These are phyloP conservation scores for Drosophila meridionalis DNA, from an alignment of 2,888 invertebrate genomes.

Conservation along the genomic window DNA sequence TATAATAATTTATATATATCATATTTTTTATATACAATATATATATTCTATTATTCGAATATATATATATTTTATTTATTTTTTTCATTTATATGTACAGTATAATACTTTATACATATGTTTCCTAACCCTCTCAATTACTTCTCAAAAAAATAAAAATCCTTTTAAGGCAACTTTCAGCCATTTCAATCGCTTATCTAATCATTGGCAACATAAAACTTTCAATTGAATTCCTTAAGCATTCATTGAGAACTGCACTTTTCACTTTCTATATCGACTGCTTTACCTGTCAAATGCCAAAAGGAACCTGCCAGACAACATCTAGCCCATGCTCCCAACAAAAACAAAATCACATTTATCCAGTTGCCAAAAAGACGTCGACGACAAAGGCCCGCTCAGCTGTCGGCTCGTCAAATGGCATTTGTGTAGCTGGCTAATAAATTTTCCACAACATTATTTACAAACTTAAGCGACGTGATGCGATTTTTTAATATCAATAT, in stretches of 20 bases:
- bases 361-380: constrained; percentile 38
- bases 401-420: constrained; percentile 24
- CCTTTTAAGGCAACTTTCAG: neutral
- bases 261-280: constrained; percentile 3
- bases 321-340: constrained; percentile 26
- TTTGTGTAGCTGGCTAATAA: constrained; percentile 58
- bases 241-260: constrained; percentile 15
- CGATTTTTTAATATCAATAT: constrained; percentile 81
- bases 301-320: constrained; percentile 37
- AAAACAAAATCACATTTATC: constrained; percentile 65
- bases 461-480: constrained; percentile 80
- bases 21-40: too few species aligned
- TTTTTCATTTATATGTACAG: neutral
- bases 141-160: neutral
- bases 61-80: too few species aligned
- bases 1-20: too few species aligned
- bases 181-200: neutral
- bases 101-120: neutral
- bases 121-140: neutral
- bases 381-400: constrained; percentile 27
- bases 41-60: too few species aligned
- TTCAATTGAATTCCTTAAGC: constrained; percentile 14
- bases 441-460: constrained; percentile 81
- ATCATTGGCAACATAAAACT: constrained; percentile 1
- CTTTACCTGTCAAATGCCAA: constrained; percentile 23